Base-by-base conservation (phyloP, 2,888 invertebrate species). In the Meta bourneti region DNA sequence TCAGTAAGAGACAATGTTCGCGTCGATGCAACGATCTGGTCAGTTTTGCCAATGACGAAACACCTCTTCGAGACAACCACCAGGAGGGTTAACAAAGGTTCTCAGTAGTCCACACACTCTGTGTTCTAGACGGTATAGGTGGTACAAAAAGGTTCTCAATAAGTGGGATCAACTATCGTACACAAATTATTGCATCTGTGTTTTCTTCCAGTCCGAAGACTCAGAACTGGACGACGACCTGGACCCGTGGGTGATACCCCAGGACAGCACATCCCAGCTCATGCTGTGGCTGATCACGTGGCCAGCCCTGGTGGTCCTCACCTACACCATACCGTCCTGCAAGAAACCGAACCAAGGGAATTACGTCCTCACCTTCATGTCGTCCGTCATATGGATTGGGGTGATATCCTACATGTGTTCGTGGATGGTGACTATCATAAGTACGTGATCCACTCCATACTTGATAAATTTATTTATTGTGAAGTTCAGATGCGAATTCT, bases 361-460 rank as follows among this genome's bases (percentile, higher is more conserved):
- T 96, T 98, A 97, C 94, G 97, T 98, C 0, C 94, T 97, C 69
- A 98, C 98, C 0, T 98, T 98, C 94, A 96, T 98, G 78, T 98
- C 98, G 97, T 98, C 98, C 94, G 98, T 98, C 93, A 96, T 98
- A 81, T 98, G 98, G 98, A 98, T 98, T 94, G 98, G 98, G 91
- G 97, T 97, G 0, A 95, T 98, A 72, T 98, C 98, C 7, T 98
- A 98, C 94, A 96, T 98, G 7, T 98, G 98, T 69, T 98, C 98
- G 75, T 98, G 98, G 98, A 98, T 98, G 98, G 98, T 98, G 93
- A 97, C 98, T 90, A 97, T 98, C 93, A 97, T 98, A 94, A 98
- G 93, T 93, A 83, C 78, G 90, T 89, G 16, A 34, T 34, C 34
- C 34, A 34, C 34, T 34, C 34, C 34, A 34, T 4, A 34, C 34